These are phyloP conservation scores for Hoplias malabaricus DNA, from an alignment of 2,113 vertebrate species.

Conservation along the genomic window DNA sequence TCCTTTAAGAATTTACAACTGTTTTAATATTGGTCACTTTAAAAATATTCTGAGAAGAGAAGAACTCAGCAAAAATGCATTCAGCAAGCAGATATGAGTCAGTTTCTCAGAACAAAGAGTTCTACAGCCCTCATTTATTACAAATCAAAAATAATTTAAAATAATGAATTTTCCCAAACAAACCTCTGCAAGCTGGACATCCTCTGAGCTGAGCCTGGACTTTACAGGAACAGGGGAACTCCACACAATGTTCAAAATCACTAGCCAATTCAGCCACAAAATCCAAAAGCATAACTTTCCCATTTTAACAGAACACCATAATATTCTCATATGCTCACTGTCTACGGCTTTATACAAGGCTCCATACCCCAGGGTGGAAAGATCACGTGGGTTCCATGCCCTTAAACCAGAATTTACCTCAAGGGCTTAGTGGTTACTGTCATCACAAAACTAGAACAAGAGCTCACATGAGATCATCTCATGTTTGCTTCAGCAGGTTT, in stretches of 20 bases:
- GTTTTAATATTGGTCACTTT: too few relatives aligned
- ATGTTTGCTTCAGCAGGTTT: slow-evolving; percentile 41
- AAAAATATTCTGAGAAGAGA: too few relatives aligned
- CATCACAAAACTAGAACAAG: slow-evolving; percentile 53
- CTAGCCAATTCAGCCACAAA: slow-evolving; percentile 47
- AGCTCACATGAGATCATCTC: slow-evolving; percentile 50
- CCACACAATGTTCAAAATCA: slow-evolving; percentile 47
- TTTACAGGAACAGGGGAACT: slow-evolving; percentile 51
- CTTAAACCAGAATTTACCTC: slow-evolving; percentile 43
- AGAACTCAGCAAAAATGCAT: neutral
- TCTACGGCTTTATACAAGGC: slow-evolving; percentile 56
- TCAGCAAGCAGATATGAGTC: neutral
- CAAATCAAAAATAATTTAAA: neutral
- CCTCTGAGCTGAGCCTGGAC: slow-evolving; percentile 43
- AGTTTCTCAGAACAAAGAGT: neutral
- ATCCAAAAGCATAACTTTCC: slow-evolving; percentile 55
- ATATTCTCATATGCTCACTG: slow-evolving; percentile 10
- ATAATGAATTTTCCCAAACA: slow-evolving; percentile 26
- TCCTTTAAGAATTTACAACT: too few relatives aligned
- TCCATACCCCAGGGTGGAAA: slow-evolving; percentile 35
- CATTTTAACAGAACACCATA: slow-evolving; percentile 54
- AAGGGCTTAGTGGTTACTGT: slow-evolving; percentile 51
- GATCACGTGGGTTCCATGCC: slow-evolving; percentile 43
- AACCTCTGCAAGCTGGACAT: slow-evolving; percentile 65
- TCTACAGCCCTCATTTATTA: neutral